Evolutionary conservation across 2,797 vertebrate genomes (phyloP), one percentile per base, ranked within the genome.

Genomic region (Gymnothorax javanicus): DNA sequence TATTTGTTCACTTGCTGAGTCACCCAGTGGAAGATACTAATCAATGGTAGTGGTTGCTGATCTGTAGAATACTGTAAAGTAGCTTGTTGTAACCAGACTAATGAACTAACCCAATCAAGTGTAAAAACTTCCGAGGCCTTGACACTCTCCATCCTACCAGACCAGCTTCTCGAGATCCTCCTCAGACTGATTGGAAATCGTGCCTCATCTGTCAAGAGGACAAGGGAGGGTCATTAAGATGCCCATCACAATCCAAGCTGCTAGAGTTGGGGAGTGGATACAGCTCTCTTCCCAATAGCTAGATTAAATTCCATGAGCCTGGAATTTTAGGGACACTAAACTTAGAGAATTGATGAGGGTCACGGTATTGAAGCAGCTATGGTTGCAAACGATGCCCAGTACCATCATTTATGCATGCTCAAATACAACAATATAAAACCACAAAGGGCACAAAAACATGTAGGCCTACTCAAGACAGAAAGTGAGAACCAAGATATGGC

Each of bases 131-230:
- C 33, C 8, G 15, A 43, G 3, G 2, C 6, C 27, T 9, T 17
- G 79, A 82, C 25, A 8, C 25, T 82, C 27, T 11, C 13, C 27
- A 7, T 12, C 23, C 79, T 43, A 11, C 17, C 43, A 1, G 1
- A 71, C 1, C 69, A 23, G 52, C 27, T 15, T 82, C 79, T 2
- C 27, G 15, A 23, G 3, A 17, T 11, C 27, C 25, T 11, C 12
- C 9, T 23, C 6, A 2, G 25, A 82, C 79, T 43, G 79, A 43
- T 43, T 82, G 79, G 7, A 54, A 82, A 43, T 54, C 52, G 9
- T 54, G 79, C 50, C n/a, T 82, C 12, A 54, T 82, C 11, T 82
- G 79, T 54, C 79, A 82, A 54, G 79, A 82, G 52, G 27, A 82
- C 27, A 82, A n/a, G 43, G 1, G 5, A 33, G 79, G 50, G 50